Percentiles rank a stretch among this genome's conserved stretches.
Conservation (phyloP, 1,140 invertebrate genomes). For the Leptopilina boulardi region DNA sequence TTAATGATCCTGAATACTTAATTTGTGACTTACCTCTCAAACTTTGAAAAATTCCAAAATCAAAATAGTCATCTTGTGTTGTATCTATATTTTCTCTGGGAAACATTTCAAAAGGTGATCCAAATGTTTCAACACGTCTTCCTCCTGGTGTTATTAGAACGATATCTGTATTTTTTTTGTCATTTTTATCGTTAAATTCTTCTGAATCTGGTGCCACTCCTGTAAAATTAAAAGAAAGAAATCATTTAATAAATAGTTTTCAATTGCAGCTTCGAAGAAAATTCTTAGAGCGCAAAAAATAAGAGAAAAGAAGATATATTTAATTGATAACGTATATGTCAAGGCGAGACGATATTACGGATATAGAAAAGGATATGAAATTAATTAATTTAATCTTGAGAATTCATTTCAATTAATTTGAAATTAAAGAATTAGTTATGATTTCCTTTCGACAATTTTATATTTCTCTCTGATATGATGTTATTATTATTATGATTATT, state of each 20-base stretch:
- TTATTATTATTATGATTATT: too few relatives aligned
- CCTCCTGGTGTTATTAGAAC: conserved; percentile 55
- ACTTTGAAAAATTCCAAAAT: too few relatives aligned
- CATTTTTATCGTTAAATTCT: conserved; percentile 44
- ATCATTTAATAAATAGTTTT: conserved; percentile 2
- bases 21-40: too few relatives aligned
- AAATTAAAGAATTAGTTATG: too few relatives aligned
- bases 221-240: conserved; percentile 46
- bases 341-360: conserved; percentile 34
- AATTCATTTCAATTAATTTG: neutral
- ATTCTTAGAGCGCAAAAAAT: conserved; percentile 19
- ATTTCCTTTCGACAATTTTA: too few relatives aligned
- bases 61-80: too few relatives aligned
- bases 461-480: too few relatives aligned
- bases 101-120: neutral
- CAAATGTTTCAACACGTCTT: conserved; percentile 3
- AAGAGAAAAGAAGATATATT: conserved; percentile 39
- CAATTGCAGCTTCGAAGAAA: conserved; percentile 6
- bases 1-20: too few relatives aligned
- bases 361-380: conserved; percentile 25
- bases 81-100: too few relatives aligned
- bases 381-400: conserved; percentile 36
- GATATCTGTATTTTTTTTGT: conserved; percentile 51
- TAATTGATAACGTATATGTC: conserved; percentile 36
- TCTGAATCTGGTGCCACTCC: conserved; percentile 46